Evolutionary conservation across 2,113 vertebrate genomes (phyloP), one percentile per base, ranked within the genome.

Genomic region (Brachyhypopomus occidentalis): DNA sequence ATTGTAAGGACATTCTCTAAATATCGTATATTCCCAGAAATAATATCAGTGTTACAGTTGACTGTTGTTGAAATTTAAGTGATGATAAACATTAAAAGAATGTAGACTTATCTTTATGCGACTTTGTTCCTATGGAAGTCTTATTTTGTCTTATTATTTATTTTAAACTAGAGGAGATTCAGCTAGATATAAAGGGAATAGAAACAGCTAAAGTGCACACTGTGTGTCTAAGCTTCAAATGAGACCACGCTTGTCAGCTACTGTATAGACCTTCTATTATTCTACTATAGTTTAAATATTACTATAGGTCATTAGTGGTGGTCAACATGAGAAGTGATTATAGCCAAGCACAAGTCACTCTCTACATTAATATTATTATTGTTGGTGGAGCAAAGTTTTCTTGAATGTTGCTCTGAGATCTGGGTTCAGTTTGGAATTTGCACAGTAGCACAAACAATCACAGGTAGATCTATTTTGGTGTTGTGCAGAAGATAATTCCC

Each of bases 31-130:
- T 93, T 93, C 94, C 92, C 93, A 93, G 91, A 94, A 86, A 89
- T 95, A 90, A 71, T 94, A 94, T 94, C 94, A 95, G 92, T 95
- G 94, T 97, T 95, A 90, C 91, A 93, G 90, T 94, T 91, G 91
- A 95, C 91, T 92, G 90, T 94, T 94, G 93, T 95, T 94, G 89
- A 94, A 93, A 92, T 75, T 92, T 94, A 92, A 96, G 92, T 94
- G 92, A 88, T 93, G 56, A 83, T 78, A 34, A 92, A 94, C 94
- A 93, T 95, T 91, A 93, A 91, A 90, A 92, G 90, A 91, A 90
- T 90, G 92, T 92, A 88, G 83, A 89, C 92, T 95, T 94, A 90
- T 90, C 91, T 91, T 92, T 91, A 91, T 92, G 90, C 88, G 83
- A 66, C 91, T 92, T 89, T 89, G 91, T 93, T 90, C 90, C 89